Evolutionary conservation across 2,797 vertebrate species (phyloP).

Genomic region (Enteromius trimaculatus): DNA sequence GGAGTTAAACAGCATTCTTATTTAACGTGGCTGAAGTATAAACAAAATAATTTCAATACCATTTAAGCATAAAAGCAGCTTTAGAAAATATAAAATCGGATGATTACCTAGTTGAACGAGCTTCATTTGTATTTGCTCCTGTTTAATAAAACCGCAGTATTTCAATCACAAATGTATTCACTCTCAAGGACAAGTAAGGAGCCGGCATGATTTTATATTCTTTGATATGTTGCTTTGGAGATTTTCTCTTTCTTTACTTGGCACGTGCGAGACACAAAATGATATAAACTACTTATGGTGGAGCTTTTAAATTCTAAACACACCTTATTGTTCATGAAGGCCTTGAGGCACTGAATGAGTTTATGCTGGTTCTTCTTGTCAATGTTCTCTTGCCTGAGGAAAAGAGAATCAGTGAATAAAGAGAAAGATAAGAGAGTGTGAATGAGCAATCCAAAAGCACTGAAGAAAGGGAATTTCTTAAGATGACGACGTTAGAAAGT

Average conservation of each 20-base stretch:
- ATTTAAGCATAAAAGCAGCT: conserved; percentile 18
- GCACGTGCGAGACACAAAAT: neutral
- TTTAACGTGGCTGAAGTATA: neutral
- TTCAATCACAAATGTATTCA: conserved; percentile 18
- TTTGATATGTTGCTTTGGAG: conserved; percentile 14
- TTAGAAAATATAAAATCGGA: conserved; percentile 1
- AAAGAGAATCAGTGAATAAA: conserved; percentile 41
- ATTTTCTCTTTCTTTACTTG: conserved; percentile 5
- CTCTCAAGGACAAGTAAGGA: conserved; percentile 23
- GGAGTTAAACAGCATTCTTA: conserved; percentile 2
- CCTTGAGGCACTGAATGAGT: conserved; percentile 97
- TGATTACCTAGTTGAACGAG: conserved; percentile 1
- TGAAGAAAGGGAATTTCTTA: conserved; percentile 20
- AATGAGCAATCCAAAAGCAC: conserved; percentile 21
- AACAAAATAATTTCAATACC: neutral
- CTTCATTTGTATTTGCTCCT: conserved; percentile 12
- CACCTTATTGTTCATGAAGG: conserved; percentile 99
- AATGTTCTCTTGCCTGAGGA: conserved; percentile 89
- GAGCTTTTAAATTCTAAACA: conserved; percentile 62
- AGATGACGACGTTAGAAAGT: neutral
- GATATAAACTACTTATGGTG: conserved; percentile 15
- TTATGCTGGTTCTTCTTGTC: conserved; percentile 98
- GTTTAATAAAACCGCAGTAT: neutral
- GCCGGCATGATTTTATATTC: conserved; percentile 3
- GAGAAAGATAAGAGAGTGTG: conserved; percentile 5